Evolutionary conservation across 2,113 vertebrate species (phyloP), one percentile per base, ranked within the genome.

Genomic region (Isichthys henryi): DNA sequence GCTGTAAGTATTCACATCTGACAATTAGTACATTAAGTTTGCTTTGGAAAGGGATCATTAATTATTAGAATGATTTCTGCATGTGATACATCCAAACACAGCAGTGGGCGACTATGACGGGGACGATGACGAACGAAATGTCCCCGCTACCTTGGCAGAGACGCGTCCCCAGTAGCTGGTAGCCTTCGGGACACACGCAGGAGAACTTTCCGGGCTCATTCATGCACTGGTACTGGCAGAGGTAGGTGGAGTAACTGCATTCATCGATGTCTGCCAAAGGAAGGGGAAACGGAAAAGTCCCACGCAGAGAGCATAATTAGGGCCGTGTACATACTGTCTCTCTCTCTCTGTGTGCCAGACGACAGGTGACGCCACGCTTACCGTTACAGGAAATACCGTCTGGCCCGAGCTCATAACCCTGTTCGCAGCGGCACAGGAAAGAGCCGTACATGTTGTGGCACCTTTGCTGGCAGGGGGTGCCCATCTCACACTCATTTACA

Each of bases 401-500:
- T 0, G 95, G 91, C 8, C 96, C 96, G 62, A 98, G 94, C 89
- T 98, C 97, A 0, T 97, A 98, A 62, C 97, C 97, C 92, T 97
- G 97, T 89, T 97, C 96, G 85, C 97, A 98, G 92, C 97, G 97
- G 90, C 97, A 98, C 0, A 97, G 93, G 91, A 98, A 98, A 58
- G 97, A 97, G 43, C 97, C 97, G 0, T 98, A 97, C 1, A 97
- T 98, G 95, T 98, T 98, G 93, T 97, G 97, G 91, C 97, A 98
- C 74, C 96, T 95, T 92, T 98, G 97, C 74, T 97, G 96, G 35
- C 97, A 98, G 0, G 97, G 97, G 45, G 97, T 96, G 2, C 97
- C 97, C 97, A 98, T 98, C 48, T 96, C 96, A 91, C 97, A 98
- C 90, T 98, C 97, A 11, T 98, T 97, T 92, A 98, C 97, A 93